A percentile compares a stretch with the other conserved stretches of the same genome.
Conservation (phyloP, 2,113 vertebrate genomes). For the Dryoscopus gambensis region DNA sequence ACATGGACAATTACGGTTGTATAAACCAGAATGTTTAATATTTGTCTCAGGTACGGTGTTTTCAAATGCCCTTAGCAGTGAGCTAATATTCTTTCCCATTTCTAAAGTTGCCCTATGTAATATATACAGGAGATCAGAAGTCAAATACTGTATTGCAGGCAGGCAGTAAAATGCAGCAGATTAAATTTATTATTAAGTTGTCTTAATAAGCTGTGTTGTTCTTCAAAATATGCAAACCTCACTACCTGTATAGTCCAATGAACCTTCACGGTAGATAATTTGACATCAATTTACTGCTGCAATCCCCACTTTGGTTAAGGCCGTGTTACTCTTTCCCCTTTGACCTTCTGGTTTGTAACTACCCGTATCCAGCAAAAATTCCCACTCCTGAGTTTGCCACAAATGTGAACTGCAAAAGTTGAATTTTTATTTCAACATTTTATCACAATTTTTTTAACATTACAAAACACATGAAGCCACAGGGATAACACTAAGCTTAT, state of each 20-base stretch:
- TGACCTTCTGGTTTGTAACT: background rate
- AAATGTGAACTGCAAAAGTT: background rate
- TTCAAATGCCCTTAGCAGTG: background rate
- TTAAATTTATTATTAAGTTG: background rate
- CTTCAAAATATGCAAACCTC: background rate
- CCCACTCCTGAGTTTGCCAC: background rate
- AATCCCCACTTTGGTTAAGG: background rate
- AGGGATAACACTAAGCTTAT: background rate
- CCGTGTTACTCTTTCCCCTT: background rate
- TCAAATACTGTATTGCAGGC: background rate
- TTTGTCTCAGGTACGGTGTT: background rate
- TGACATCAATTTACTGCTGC: background rate
- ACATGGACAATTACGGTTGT: background rate
- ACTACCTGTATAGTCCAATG: background rate
- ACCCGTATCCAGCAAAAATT: background rate
- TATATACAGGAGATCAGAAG: background rate
- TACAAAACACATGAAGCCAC: background rate
- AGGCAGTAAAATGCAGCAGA: background rate
- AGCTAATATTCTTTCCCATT: background rate
- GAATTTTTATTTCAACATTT: background rate
- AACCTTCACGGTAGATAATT: background rate
- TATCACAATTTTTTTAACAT: background rate
- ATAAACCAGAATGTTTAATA: background rate
- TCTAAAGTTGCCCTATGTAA: background rate
- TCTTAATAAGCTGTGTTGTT: background rate